A percentile compares a stretch with the other conserved stretches of the same genome.
Evolutionary conservation across 2,888 invertebrate genomes (phyloP).

Genomic region (Acanthacorydalis orientalis): DNA sequence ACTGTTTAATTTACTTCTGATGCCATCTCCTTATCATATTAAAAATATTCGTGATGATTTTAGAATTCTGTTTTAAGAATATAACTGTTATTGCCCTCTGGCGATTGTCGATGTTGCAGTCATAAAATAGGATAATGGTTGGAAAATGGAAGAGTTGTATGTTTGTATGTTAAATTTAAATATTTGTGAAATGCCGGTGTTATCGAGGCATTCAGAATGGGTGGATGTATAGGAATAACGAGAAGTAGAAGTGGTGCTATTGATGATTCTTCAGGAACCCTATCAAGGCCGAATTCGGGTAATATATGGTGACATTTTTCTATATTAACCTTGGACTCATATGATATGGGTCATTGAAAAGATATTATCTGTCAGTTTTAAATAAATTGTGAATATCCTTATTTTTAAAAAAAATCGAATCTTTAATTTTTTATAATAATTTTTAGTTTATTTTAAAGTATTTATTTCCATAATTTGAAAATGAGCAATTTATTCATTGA

Average conservation of each 20-base stretch:
- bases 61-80: too few species aligned
- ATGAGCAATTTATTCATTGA: too few species aligned
- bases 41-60: too few species aligned
- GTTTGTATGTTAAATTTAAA: constrained; percentile 8
- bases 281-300: constrained; percentile 72
- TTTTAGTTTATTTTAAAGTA: too few species aligned
- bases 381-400: neutral
- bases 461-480: too few species aligned
- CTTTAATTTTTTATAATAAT: neutral
- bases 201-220: constrained; percentile 50
- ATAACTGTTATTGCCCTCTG: neutral
- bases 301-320: constrained; percentile 14
- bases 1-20: too few species aligned
- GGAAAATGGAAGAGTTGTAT: constrained; percentile 22
- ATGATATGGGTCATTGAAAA: constrained; percentile 15
- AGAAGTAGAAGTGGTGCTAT: constrained; percentile 68
- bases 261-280: constrained; percentile 63
- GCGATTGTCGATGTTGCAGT: neutral
- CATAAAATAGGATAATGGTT: constrained; percentile 18
- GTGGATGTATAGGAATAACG: constrained; percentile 75
- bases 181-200: constrained; percentile 30
- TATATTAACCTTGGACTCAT: constrained; percentile 10
- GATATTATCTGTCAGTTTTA: constrained; percentile 14
- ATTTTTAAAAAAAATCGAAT: neutral
- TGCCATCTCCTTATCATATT: too few species aligned